Evolutionary conservation across 2,888 invertebrate species (phyloP).

Genomic region (Tromatobia lineatoria): DNA sequence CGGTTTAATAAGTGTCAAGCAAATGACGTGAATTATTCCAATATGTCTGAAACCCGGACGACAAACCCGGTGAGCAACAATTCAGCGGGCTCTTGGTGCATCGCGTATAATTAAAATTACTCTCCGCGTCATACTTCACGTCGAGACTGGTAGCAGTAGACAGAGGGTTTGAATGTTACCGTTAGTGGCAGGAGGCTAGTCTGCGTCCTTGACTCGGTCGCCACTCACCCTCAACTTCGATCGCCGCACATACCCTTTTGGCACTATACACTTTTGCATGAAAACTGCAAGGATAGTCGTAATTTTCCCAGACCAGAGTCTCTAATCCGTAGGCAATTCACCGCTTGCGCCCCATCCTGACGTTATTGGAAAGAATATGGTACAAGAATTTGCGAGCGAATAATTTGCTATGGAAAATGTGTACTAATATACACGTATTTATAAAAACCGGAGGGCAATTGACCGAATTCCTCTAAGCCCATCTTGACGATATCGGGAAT

Average conservation of each 20-base stretch:
- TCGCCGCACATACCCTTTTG: neutral
- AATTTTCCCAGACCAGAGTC: constrained; percentile 51
- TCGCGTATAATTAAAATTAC: constrained; percentile 82
- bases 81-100: constrained; percentile 72
- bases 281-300: constrained; percentile 44
- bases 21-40: constrained; percentile 83
- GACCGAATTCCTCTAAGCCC: too few species aligned
- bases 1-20: constrained; percentile 83
- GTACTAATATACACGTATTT: too few species aligned
- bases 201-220: constrained; percentile 8
- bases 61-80: constrained; percentile 77
- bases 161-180: constrained; percentile 27
- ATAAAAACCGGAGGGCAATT: too few species aligned
- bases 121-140: constrained; percentile 80
- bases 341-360: constrained; percentile 13
- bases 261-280: constrained; percentile 5
- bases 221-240: neutral
- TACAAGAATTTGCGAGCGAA: constrained; percentile 24
- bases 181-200: constrained; percentile 8
- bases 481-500: too few species aligned
- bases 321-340: constrained; percentile 26
- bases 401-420: neutral
- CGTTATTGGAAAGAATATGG: constrained; percentile 53
- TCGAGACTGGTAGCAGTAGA: constrained; percentile 56
- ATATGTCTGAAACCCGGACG: constrained; percentile 76